A percentile compares a stretch with the other conserved stretches of the same genome.
These are phyloP conservation scores for Entomobrya multifasciata DNA, from an alignment of 2,888 invertebrate species.

Conservation along the genomic window DNA sequence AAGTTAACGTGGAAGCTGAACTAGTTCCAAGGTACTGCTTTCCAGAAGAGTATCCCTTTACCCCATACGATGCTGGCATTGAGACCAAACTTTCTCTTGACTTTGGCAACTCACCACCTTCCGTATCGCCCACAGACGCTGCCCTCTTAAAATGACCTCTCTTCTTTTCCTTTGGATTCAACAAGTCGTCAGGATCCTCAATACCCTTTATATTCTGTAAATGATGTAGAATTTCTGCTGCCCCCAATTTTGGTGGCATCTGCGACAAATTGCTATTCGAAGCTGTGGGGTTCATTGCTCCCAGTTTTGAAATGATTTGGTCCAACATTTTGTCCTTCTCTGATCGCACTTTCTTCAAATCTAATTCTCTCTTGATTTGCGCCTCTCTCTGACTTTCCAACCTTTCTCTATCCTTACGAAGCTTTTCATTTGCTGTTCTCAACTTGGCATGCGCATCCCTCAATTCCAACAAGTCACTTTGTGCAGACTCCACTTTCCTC, in stretches of 20 bases:
- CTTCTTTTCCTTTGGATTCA: conserved; percentile 76
- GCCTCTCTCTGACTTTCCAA: conserved; percentile 90
- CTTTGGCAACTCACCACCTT: conserved; percentile 72
- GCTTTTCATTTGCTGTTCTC: conserved; percentile 93
- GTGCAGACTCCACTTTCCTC: conserved; percentile 86
- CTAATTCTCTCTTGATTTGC: conserved; percentile 82
- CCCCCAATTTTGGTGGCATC: conserved; percentile 71
- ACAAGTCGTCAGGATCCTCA: conserved; percentile 77
- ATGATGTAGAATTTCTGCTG: conserved; percentile 76
- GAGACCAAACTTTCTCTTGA: conserved; percentile 74
- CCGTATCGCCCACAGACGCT: conserved; percentile 77
- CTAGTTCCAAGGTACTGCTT: conserved; percentile 66
- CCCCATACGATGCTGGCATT: conserved; percentile 78
- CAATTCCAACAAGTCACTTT: conserved; percentile 88
- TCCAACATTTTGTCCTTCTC: conserved; percentile 80
- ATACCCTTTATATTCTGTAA: conserved; percentile 77
- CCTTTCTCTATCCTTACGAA: conserved; percentile 92
- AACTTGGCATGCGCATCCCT: conserved; percentile 95
- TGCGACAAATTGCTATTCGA: conserved; percentile 72
- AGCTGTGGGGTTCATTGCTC: conserved; percentile 71
- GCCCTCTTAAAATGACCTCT: conserved; percentile 78
- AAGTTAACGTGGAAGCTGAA: conserved; percentile 77
- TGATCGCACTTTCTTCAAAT: conserved; percentile 83
- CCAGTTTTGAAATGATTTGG: conserved; percentile 73
- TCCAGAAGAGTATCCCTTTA: conserved; percentile 76